Conservation (phyloP, 2,888 invertebrate genomes). For the Cantharis rufa region DNA sequence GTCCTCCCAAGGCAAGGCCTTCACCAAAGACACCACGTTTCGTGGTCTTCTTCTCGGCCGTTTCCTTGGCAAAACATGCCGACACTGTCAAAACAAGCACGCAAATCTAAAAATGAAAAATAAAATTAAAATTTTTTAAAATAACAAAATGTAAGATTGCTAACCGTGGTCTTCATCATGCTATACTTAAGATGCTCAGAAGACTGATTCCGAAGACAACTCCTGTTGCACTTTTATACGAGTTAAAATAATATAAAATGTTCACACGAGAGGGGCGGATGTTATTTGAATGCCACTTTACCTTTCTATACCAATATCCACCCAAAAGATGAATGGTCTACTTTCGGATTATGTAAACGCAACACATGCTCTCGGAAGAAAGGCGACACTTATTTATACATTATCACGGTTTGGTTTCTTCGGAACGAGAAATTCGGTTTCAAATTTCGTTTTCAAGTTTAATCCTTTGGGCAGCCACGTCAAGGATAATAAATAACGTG, state of each 20-base stretch:
- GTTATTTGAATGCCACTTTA: constrained; percentile 35
- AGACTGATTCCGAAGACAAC: constrained; percentile 44
- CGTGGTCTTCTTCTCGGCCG: constrained; percentile 49
- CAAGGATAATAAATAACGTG: not conserved
- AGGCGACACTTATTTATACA: constrained; percentile 10
- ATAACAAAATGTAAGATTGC: constrained; percentile 22
- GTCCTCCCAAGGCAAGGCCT: constrained; percentile 45
- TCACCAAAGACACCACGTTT: constrained; percentile 57
- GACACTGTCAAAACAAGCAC: constrained; percentile 54
- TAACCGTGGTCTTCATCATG: constrained; percentile 51
- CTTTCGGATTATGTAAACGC: constrained; percentile 44
- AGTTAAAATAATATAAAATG: constrained; percentile 36
- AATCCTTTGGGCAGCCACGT: not conserved
- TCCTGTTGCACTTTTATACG: constrained; percentile 44
- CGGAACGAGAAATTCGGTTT: not conserved
- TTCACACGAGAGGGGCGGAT: constrained; percentile 43
- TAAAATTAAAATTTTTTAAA: not conserved
- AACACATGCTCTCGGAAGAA: constrained; percentile 29
- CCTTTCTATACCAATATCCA: constrained; percentile 42
- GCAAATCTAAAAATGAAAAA: constrained; percentile 50
- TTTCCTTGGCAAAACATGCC: constrained; percentile 50
- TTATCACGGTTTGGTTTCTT: not conserved
- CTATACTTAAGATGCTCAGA: constrained; percentile 41
- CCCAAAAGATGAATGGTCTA: constrained; percentile 44
- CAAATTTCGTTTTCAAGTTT: not conserved